These are phyloP conservation scores for Ophion slaviceki DNA, from an alignment of 2,888 invertebrate species.

Conservation along the genomic window DNA sequence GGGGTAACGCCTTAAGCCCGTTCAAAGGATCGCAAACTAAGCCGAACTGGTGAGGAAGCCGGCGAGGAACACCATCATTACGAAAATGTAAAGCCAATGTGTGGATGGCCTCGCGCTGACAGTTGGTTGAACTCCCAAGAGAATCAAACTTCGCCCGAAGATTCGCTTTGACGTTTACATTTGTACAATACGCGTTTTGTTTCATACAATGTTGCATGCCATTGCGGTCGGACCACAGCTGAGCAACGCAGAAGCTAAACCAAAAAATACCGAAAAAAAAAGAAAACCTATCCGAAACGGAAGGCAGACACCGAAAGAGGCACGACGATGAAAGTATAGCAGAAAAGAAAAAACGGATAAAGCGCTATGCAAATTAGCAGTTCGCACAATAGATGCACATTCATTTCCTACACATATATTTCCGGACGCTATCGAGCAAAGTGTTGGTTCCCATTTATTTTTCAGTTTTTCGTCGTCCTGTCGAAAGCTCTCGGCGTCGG, in stretches of 20 bases:
- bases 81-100: not conserved
- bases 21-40: too few relatives aligned
- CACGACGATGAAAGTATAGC: not conserved
- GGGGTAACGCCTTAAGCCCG: too few relatives aligned
- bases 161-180: not conserved
- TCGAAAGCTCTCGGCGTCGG: not conserved
- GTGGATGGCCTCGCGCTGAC: not conserved
- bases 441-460: not conserved
- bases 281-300: not conserved
- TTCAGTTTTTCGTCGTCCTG: not conserved
- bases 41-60: not conserved
- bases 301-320: not conserved
- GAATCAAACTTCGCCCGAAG: constrained; percentile 7
- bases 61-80: not conserved
- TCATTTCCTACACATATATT: too few relatives aligned
- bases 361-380: too few relatives aligned
- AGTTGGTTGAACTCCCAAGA: constrained; percentile 47
- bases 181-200: constrained; percentile 7
- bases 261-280: not conserved
- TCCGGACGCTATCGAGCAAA: too few relatives aligned
- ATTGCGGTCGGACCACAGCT: constrained; percentile 15
- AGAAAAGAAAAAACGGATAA: not conserved
- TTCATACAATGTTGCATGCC: constrained; percentile 34
- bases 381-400: not conserved
- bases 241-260: constrained; percentile 8